Percentiles rank a stretch among this genome's conserved stretches.
Conservation (phyloP, 2,888 invertebrate genomes). For the Cephus runcator region DNA sequence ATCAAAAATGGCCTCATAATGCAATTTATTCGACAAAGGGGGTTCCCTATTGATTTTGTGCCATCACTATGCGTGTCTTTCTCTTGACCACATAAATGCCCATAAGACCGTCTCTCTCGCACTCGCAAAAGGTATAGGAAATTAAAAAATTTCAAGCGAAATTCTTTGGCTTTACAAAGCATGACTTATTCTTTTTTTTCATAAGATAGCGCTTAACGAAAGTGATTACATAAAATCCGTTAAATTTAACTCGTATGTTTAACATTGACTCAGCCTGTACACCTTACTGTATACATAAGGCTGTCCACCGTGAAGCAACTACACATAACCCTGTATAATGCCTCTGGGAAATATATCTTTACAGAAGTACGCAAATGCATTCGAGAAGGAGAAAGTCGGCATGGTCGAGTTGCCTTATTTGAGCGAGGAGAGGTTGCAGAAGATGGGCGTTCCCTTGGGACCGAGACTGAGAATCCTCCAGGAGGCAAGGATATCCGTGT, state of each 20-base stretch:
- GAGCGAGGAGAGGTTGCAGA: conserved; percentile 87
- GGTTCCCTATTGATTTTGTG: background rate
- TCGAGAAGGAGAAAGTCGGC: conserved; percentile 88
- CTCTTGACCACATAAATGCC: background rate
- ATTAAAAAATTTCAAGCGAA: background rate
- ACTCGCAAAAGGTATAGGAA: background rate
- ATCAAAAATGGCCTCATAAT: background rate
- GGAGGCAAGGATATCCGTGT: conserved; percentile 79
- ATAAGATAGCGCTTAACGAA: background rate
- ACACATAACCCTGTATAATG: background rate
- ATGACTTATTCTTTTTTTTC: background rate
- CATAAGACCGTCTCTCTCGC: background rate
- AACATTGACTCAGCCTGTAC: background rate
- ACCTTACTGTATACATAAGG: background rate
- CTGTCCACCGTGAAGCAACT: background rate
- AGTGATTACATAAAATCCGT: background rate
- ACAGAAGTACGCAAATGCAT: conserved; percentile 86
- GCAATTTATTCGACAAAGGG: background rate
- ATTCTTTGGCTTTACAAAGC: too few relatives aligned
- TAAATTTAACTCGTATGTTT: background rate
- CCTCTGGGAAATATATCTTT: conserved; percentile 44
- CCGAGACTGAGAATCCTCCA: conserved; percentile 88
- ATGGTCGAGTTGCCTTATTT: conserved; percentile 92
- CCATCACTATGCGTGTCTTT: background rate
- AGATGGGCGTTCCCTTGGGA: conserved; percentile 90